A percentile compares a stretch with the other conserved stretches of the same genome.
Evolutionary conservation across 2,888 invertebrate species (phyloP).

Genomic region (Ectemnius cavifrons): DNA sequence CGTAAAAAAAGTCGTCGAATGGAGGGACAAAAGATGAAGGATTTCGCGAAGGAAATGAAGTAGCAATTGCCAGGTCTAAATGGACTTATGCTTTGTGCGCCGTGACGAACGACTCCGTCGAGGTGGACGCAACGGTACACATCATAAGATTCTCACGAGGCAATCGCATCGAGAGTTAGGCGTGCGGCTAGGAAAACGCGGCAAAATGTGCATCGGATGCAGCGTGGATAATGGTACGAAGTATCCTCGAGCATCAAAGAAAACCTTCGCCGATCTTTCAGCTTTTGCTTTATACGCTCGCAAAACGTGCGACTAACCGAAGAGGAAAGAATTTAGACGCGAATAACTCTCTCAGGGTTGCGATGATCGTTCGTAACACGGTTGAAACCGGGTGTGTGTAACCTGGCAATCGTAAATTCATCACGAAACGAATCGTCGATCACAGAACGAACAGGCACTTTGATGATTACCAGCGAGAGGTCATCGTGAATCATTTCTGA

Average conservation of each 20-base stretch:
- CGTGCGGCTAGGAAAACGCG: conserved; percentile 44
- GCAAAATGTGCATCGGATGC: too few species aligned
- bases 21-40: background rate
- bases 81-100: conserved; percentile 57
- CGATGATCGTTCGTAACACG: too few species aligned
- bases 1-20: background rate
- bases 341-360: too few species aligned
- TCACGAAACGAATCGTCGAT: conserved; percentile 41
- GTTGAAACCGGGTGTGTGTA: background rate
- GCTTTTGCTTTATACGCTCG: too few species aligned
- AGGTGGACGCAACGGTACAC: conserved; percentile 62
- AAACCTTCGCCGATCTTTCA: too few species aligned
- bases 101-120: conserved; percentile 50
- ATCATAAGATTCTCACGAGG: conserved; percentile 65
- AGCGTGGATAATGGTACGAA: conserved; percentile 43
- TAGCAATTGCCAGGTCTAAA: conserved; percentile 45
- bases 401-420: conserved; percentile 12
- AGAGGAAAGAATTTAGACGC: too few species aligned
- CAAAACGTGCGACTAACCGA: too few species aligned
- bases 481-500: conserved; percentile 36
- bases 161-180: conserved; percentile 23
- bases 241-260: too few species aligned
- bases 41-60: conserved; percentile 8
- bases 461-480: conserved; percentile 38
- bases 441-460: conserved; percentile 13